Percentiles rank a stretch among this genome's conserved stretches.
Conservation (phyloP, 2,113 vertebrate genomes). For the Strigops habroptila region DNA sequence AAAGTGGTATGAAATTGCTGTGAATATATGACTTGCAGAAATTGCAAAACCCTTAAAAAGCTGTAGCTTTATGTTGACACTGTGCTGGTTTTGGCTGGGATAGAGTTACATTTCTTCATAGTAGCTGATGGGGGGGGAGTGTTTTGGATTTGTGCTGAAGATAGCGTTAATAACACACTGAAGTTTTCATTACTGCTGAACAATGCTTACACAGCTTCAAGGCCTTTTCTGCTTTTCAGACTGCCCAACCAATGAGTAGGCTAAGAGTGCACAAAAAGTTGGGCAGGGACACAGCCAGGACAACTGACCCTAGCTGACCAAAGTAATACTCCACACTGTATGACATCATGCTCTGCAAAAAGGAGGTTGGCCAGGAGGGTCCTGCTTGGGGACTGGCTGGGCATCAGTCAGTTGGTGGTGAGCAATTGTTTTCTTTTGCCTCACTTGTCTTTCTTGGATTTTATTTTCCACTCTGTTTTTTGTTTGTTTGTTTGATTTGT, state of each 20-base stretch:
- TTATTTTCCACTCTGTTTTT: not conserved
- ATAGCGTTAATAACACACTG: not conserved
- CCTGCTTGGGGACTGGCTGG: not conserved
- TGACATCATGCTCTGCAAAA: not conserved
- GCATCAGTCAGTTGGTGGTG: fast-evolving
- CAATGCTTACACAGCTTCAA: not conserved
- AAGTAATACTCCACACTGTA: not conserved
- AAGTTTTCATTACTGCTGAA: not conserved
- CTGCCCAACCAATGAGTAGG: too few species aligned
- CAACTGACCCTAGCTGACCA: not conserved
- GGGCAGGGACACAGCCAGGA: too few species aligned
- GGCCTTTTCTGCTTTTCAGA: not conserved
- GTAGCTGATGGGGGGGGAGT: not conserved
- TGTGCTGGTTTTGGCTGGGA: not conserved
- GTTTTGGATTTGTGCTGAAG: not conserved
- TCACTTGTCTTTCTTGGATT: not conserved
- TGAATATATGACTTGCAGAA: not conserved
- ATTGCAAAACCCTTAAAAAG: not conserved
- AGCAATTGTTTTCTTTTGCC: not conserved
- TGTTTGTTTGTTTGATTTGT: not conserved
- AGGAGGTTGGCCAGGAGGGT: fast-evolving
- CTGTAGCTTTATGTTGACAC: not conserved
- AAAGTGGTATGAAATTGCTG: not conserved
- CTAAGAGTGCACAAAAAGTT: not conserved
- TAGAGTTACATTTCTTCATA: not conserved